These are phyloP conservation scores for Ibidorhyncha struthersii DNA, from an alignment of 2,113 vertebrate genomes.

Conservation along the genomic window DNA sequence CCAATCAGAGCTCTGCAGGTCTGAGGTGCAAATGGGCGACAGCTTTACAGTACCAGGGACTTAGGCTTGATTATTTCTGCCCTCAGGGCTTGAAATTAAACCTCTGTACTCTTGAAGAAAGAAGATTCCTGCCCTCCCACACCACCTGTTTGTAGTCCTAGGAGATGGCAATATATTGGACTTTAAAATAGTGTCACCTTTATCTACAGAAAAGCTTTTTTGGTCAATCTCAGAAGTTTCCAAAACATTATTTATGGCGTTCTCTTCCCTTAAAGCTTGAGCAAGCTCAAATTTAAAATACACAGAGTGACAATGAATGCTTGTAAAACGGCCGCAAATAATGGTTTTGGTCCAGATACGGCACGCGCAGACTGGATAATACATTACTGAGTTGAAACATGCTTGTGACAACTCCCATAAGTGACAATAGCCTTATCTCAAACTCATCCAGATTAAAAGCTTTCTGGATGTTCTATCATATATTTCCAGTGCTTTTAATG, in stretches of 20 bases:
- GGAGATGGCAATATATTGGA: background rate
- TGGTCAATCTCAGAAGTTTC: background rate
- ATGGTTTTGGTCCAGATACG: background rate
- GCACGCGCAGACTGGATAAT: background rate
- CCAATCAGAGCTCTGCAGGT: background rate
- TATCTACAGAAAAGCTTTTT: background rate
- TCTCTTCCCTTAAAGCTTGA: background rate
- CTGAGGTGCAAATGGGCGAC: background rate
- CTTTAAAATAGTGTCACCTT: background rate
- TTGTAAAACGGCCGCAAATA: background rate
- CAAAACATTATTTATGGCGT: background rate
- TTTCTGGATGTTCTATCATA: background rate
- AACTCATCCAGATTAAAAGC: background rate
- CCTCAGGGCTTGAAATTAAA: background rate
- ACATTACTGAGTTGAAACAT: background rate
- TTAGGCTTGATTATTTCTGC: background rate
- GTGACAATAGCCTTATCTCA: conserved; percentile 7
- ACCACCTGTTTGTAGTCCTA: background rate
- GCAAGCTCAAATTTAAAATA: background rate
- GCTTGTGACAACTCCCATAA: background rate
- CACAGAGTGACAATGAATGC: background rate
- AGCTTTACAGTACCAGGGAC: background rate
- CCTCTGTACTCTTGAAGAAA: background rate
- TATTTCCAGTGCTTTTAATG: conserved; percentile 14
- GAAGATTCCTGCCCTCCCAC: background rate